These are phyloP conservation scores for Oryzias sinensis DNA, from an alignment of 2,797 vertebrate genomes.

Conservation along the genomic window DNA sequence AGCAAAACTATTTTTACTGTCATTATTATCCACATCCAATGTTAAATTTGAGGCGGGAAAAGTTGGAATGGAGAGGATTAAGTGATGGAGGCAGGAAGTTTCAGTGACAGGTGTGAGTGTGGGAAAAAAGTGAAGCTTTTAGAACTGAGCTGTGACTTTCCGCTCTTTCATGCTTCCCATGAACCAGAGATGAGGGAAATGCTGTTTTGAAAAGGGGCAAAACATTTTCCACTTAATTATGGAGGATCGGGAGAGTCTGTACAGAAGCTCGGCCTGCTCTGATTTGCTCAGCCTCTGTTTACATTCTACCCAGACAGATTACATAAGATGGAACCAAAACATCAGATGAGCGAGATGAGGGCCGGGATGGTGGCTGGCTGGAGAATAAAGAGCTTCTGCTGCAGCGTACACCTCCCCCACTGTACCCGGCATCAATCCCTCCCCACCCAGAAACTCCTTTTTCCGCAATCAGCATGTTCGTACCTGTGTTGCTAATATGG, in stretches of 20 bases:
- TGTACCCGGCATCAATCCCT: constrained; percentile 10
- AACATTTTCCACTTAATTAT: constrained; percentile 37
- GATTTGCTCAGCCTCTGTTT: constrained; percentile 52
- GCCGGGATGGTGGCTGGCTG: constrained; percentile 33
- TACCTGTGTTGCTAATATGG: constrained; percentile 56
- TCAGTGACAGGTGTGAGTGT: constrained; percentile 12
- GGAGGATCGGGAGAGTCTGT: constrained; percentile 25
- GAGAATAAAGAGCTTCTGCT: constrained; percentile 38
- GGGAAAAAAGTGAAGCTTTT: constrained; percentile 4
- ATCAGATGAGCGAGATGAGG: constrained; percentile 36
- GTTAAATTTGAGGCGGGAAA: neutral
- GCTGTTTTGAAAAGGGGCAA: constrained; percentile 9
- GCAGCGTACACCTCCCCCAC: constrained; percentile 19
- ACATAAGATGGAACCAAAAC: constrained; percentile 63
- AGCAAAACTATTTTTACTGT: neutral
- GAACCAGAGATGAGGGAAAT: neutral
- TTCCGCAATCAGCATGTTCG: constrained; percentile 48
- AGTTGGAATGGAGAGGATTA: neutral
- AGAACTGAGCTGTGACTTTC: constrained; percentile 1
- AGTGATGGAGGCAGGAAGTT: neutral
- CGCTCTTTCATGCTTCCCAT: neutral
- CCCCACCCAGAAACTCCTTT: constrained; percentile 16
- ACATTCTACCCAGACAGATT: constrained; percentile 64
- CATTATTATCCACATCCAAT: neutral
- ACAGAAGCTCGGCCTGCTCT: constrained; percentile 17